Conservation (phyloP, 2,888 invertebrate species). For the Machimus rusticus region DNA sequence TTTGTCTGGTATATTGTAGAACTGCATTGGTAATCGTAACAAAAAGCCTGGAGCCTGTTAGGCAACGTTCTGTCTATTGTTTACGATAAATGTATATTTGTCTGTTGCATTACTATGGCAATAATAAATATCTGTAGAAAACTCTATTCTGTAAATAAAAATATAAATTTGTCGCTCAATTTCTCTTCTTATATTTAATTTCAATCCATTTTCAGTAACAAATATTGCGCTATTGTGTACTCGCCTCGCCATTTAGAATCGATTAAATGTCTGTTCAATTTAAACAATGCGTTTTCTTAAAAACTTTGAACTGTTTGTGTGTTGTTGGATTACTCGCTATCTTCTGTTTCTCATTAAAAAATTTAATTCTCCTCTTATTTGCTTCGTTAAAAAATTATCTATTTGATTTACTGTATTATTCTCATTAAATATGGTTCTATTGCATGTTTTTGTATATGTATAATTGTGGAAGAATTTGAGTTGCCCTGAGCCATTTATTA, state of each 20-base stretch:
- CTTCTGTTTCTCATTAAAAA: constrained; percentile 22
- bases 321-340: constrained; percentile 27
- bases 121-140: constrained; percentile 35
- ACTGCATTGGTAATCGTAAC: constrained; percentile 28
- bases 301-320: constrained; percentile 47
- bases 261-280: constrained; percentile 27
- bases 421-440: constrained; percentile 50
- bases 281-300: constrained; percentile 29
- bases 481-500: constrained; percentile 63
- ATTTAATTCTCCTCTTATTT: constrained; percentile 38
- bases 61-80: constrained; percentile 33
- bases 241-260: constrained; percentile 9
- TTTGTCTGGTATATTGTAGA: constrained; percentile 23
- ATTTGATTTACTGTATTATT: constrained; percentile 43
- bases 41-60: constrained; percentile 19
- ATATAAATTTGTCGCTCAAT: constrained; percentile 40
- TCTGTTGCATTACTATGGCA: constrained; percentile 16
- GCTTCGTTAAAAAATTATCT: constrained; percentile 44
- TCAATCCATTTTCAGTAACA: constrained; percentile 24
- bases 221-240: constrained; percentile 43
- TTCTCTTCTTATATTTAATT: constrained; percentile 37
- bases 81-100: constrained; percentile 1
- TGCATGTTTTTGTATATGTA: constrained; percentile 50
- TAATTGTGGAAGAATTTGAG: constrained; percentile 63
- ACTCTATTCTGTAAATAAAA: constrained; percentile 47